A percentile compares a stretch with the other conserved stretches of the same genome.
Conservation (phyloP, 2,113 vertebrate genomes). For the Trichomycterus rosablanca region DNA sequence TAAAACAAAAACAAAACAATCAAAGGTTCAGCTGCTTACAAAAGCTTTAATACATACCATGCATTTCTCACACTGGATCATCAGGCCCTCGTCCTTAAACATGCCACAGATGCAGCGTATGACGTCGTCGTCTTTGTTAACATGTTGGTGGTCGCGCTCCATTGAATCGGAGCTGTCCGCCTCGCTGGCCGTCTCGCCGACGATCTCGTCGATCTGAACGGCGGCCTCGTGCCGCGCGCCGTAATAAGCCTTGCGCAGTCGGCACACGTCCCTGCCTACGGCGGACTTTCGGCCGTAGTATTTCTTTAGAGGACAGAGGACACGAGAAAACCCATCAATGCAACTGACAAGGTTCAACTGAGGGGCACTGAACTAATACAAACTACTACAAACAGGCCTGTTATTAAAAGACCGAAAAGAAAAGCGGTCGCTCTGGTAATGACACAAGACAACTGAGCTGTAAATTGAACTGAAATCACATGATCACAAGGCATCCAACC, state of each 20-base stretch:
- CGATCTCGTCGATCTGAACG: slow-evolving; percentile 94
- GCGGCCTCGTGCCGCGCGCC: slow-evolving; percentile 87
- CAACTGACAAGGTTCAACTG: background rate
- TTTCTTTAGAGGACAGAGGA: slow-evolving; percentile 68
- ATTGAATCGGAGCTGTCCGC: slow-evolving; percentile 93
- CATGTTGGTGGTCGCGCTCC: slow-evolving; percentile 66
- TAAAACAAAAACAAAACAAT: too few relatives aligned
- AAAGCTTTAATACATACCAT: slow-evolving; percentile 72
- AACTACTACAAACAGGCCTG: too few relatives aligned
- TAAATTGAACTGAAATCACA: too few relatives aligned
- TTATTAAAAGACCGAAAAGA: too few relatives aligned
- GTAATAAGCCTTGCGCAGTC: slow-evolving; percentile 91
- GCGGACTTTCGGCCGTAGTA: slow-evolving; percentile 95
- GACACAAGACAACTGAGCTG: too few relatives aligned
- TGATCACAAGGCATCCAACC: too few relatives aligned
- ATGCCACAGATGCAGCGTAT: slow-evolving; percentile 98
- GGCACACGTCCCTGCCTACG: slow-evolving; percentile 84
- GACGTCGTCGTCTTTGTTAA: slow-evolving; percentile 83
- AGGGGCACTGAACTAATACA: too few relatives aligned
- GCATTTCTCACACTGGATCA: slow-evolving; percentile 99
- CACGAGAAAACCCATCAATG: background rate
- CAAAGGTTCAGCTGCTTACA: too few relatives aligned
- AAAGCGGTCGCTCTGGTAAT: too few relatives aligned
- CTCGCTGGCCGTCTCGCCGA: slow-evolving; percentile 92
- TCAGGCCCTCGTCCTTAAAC: slow-evolving; percentile 95